Evolutionary conservation across 2,113 vertebrate genomes (phyloP), one percentile per base, ranked within the genome.

Genomic region (Embiotoca jacksoni): DNA sequence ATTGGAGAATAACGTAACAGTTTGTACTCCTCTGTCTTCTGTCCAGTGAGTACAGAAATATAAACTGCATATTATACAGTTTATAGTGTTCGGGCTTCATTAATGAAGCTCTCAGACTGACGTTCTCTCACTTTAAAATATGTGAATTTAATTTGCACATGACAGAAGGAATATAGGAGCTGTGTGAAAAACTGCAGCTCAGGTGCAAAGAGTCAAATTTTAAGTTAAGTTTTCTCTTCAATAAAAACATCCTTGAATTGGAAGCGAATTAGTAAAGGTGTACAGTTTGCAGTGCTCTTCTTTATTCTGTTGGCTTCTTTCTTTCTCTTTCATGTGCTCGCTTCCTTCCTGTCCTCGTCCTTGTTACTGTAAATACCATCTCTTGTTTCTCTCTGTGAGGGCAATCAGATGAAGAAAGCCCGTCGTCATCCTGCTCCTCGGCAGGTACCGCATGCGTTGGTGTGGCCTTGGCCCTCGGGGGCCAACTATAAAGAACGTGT

Each of bases 401-500:
- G 23, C 23, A 23, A 52, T 64, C 30, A 75, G 39, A 58, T 75
- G 31, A 46, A 66, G 35, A 53, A 50, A 41, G 7, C 36, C 50
- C 55, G 5, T 41, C 7, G 33, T 39, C 15, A 0, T 66, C 36
- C 3, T 6, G 8, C 68, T 76, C 53, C 60, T 62, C 65, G 60
- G 4, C 53, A 80, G 63, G 68, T 61, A 31, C n/a, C 6, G 39
- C 37, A 39, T 3, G 9, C 10, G 9, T 72, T 35, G 61, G 62
- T 6, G 0, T 79, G 75, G 76, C 76, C 80, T 88, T 81, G 88
- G 72, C 80, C 81, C 78, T 72, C 36, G 4, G 81, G 82, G 78
- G 72, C 70, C 39, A 23, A 3, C 82, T 52, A 69, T 91, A 88
- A 90, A 90, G 82, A 86, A 76, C 9, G 31, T 83, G 78, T 84